Evolutionary conservation across 1,140 invertebrate species (phyloP).

Genomic region (Drosophila santomea): DNA sequence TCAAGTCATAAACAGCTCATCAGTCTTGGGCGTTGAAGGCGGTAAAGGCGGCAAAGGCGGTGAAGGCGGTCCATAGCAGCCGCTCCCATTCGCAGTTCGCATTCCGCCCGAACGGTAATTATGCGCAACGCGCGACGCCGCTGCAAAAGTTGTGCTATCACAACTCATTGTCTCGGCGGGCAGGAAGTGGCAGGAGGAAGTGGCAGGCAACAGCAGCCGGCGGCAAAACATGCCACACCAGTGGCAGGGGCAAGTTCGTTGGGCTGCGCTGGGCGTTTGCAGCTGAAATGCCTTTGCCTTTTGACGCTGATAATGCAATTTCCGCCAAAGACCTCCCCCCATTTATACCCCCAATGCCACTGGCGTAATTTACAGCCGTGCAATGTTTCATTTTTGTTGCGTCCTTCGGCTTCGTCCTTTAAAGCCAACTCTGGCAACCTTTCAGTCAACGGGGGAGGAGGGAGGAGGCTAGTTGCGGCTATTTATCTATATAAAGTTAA

Average conservation of each 20-base stretch:
- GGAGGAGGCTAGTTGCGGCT: constrained; percentile 58
- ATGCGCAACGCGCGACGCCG: constrained; percentile 67
- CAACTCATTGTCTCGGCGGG: constrained; percentile 76
- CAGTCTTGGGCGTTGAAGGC: constrained; percentile 53
- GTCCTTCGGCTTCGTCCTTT: constrained; percentile 44
- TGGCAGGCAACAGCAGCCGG: constrained; percentile 66
- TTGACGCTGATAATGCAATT: constrained; percentile 83
- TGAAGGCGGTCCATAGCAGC: neutral
- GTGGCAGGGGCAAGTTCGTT: constrained; percentile 4
- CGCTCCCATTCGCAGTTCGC: neutral
- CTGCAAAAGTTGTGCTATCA: constrained; percentile 75
- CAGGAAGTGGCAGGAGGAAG: constrained; percentile 50
- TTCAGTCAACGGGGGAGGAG: too few species aligned
- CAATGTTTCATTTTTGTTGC: constrained; percentile 77
- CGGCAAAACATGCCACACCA: constrained; percentile 60
- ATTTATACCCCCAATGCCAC: constrained; percentile 8
- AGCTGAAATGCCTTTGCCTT: constrained; percentile 44
- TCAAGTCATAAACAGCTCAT: constrained; percentile 83
- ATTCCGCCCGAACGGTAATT: constrained; percentile 57
- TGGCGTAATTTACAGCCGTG: constrained; percentile 74
- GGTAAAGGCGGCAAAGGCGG: neutral
- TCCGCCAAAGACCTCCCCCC: constrained; percentile 46
- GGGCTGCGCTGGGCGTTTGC: too few species aligned
- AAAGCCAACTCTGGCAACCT: too few species aligned
- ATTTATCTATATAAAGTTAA: constrained; percentile 81